Conservation (phyloP, 2,797 vertebrate genomes). For the Chiroxiphia lanceolata region DNA sequence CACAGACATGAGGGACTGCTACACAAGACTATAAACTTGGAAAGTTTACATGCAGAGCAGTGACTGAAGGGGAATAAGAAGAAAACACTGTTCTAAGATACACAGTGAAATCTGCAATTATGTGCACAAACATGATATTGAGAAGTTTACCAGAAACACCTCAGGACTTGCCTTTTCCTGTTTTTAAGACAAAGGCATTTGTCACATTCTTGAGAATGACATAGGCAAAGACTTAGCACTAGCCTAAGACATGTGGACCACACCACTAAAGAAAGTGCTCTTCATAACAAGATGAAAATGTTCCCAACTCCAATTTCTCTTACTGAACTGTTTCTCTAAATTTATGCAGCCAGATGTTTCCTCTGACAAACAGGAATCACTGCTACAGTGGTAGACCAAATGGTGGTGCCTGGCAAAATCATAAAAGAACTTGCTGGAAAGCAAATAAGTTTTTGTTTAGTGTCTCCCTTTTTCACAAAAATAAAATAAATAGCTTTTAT, state of each 20-base stretch:
- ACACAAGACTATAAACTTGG: fast-evolving
- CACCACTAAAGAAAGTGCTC: not conserved
- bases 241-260: not conserved
- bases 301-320: not conserved
- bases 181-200: not conserved
- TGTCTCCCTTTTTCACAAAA: not conserved
- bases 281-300: not conserved
- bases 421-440: not conserved
- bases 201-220: not conserved
- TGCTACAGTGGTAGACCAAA: not conserved
- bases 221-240: not conserved
- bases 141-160: not conserved
- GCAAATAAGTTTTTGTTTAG: not conserved
- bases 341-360: not conserved
- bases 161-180: not conserved
- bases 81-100: not conserved
- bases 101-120: not conserved
- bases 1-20: not conserved
- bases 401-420: not conserved
- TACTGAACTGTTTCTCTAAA: not conserved
- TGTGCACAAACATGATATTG: fast-evolving
- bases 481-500: not conserved
- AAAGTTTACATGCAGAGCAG: not conserved
- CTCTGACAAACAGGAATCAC: not conserved
- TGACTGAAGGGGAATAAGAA: not conserved